Evolutionary conservation across 2,797 vertebrate genomes (phyloP), one percentile per base, ranked within the genome.

Genomic region (Natrix natrix): DNA sequence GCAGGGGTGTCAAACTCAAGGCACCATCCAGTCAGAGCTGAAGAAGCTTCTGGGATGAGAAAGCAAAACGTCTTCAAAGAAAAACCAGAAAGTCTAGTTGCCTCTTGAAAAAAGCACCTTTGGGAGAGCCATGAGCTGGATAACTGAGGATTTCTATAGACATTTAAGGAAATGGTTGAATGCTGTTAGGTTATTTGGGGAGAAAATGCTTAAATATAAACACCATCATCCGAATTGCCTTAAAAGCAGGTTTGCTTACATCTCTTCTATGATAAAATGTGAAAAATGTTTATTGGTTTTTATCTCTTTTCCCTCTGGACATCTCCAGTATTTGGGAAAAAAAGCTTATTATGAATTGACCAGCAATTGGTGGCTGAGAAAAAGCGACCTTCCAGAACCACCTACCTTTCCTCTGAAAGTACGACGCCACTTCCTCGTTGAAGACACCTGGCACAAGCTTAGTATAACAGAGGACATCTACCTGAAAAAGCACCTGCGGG

Each of bases 361-460:
- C 0, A 1, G 8, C 57, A 90, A 86, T 20, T 37, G 2, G 66
- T 2, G 54, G 60, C 63, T 55, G 57, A 86, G 91, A 90, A 93
- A 3, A 12, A 24, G 24, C 52, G 88, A 93, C 10, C 87, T 89
- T 3, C 55, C 91, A 59, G 66, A 91, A 3, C 0, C 12, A 54
- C n/a, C 94, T 16, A 0, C 28, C 0, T 93, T 97, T 28, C 28
- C 54, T 28, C 88, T 97, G 4, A 92, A 1, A 56, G 94, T 97
- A 37, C 94, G 95, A 86, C 96, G 97, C 55, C 69, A 59, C 13
- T 92, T 96, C 60, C 92, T 97, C 56, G 10, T 97, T 52, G 96
- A 96, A 54, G 96, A 97, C 91, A 94, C 96, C 61, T 93, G 97
- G 48, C 56, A 26, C 86, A 95, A 96, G 61, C 92, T 97, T 48